Evolutionary conservation across 2,797 vertebrate species (phyloP), one percentile per base, ranked within the genome.

Genomic region (Myripristis murdjan): DNA sequence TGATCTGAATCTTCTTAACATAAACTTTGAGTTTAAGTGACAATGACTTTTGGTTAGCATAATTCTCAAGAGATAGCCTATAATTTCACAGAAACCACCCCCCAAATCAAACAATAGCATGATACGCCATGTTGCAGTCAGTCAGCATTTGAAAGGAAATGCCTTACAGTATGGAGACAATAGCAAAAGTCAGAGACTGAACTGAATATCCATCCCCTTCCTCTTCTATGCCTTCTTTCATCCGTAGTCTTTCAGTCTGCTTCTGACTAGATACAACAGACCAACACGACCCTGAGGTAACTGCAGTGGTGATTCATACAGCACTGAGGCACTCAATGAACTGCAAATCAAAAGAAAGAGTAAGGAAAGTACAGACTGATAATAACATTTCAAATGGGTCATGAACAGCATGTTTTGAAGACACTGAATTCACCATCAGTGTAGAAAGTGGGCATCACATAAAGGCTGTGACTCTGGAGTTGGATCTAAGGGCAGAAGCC

Each of bases 141-240:
- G 33, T 52, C 15, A n/a, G 31, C 14, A 24, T 59, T 35, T 56
- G 16, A 67, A 48, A 65, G 63, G 65, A 83, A 82, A 73, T 44
- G 24, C 49, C 65, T 22, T n/a, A 23, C 58, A 52, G 48, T 26
- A 33, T 12, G 44, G 41, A 66, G 41, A 82, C 73, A 81, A 81
- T 62, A 47, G 63, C 55, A 48, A 70, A 54, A 57, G 74, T 84
- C 70, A 84, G 53, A 65, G 39, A 26, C 18, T 43, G 33, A 55
- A 65, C 47, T 28, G 53, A 24, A 3, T 8, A 23, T 7, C n/a
- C 24, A n/a, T 70, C n/a, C 24, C 20, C 69, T 58, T 75, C 35
- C 76, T 51, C 51, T 54, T 46, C 44, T 11, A 2, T 37, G n/a
- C 5, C 43, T 53, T 75, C 49, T 53, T 39, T 73, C 26, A 68